Conservation (phyloP, 2,797 vertebrate genomes). For the Cyprinella venusta region DNA sequence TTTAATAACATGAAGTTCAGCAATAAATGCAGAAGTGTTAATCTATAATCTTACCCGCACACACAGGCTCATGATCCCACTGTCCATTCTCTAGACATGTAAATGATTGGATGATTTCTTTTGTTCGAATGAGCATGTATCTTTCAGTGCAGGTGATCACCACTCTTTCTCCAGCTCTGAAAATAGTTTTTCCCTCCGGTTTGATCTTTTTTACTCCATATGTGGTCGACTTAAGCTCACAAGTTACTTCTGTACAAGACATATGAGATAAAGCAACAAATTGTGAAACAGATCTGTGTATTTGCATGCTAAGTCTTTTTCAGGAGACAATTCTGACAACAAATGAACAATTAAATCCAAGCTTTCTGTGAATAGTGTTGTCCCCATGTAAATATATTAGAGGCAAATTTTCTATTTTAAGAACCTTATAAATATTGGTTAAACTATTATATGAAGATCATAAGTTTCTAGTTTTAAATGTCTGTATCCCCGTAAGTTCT, state of each 20-base stretch:
- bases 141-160: conserved; percentile 24
- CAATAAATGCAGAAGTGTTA: no score
- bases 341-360: background rate
- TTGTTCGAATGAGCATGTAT: accelerated
- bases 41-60: conserved; percentile 57
- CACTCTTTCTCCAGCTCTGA: conserved; percentile 45
- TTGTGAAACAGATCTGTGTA: background rate
- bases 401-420: no score
- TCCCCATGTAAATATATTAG: background rate
- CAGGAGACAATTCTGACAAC: no score
- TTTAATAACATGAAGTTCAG: no score
- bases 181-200: conserved; percentile 25
- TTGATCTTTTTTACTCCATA: background rate
- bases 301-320: no score
- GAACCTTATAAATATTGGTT: no score
- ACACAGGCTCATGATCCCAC: conserved; percentile 53
- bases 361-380: background rate
- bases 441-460: no score
- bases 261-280: no score
- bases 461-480: background rate
- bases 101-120: accelerated
- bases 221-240: background rate
- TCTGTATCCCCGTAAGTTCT: background rate
- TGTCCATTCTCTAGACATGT: conserved; percentile 4
- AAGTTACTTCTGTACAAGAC: conserved; percentile 31